These are phyloP conservation scores for Pteronura brasiliensis DNA, from an alignment of 2,113 vertebrate species.

Conservation along the genomic window DNA sequence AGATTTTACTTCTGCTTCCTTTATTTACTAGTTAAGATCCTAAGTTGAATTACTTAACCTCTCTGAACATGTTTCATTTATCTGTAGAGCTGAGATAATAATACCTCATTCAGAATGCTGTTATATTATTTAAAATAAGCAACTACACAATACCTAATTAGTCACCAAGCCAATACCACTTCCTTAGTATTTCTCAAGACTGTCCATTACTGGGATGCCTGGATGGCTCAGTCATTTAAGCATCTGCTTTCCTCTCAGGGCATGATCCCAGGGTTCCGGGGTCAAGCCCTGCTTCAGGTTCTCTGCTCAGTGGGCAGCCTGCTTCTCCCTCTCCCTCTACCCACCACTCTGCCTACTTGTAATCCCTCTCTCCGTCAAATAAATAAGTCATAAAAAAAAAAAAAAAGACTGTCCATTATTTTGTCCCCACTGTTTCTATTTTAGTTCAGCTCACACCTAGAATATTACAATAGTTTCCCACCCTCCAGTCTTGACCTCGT, in stretches of 20 bases:
- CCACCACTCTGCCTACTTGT: neutral
- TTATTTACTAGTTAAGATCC: neutral
- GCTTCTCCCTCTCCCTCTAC: neutral
- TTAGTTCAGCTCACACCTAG: neutral
- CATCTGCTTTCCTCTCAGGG: neutral
- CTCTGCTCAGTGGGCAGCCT: neutral
- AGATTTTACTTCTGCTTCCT: neutral
- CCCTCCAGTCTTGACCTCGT: neutral
- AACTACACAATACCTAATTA: neutral
- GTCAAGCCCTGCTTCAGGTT: neutral
- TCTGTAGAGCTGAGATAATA: slow-evolving; percentile 21
- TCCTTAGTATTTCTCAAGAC: neutral
- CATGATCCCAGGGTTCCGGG: neutral
- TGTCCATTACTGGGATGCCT: neutral
- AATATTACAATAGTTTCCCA: neutral
- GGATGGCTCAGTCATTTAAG: neutral
- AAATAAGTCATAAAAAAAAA: neutral
- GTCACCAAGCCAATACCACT: neutral
- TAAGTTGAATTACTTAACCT: neutral
- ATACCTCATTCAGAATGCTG: neutral
- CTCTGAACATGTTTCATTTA: neutral
- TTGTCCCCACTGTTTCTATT: neutral
- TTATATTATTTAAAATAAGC: neutral
- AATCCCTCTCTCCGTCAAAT: neutral
- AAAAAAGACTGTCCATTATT: neutral